Conservation (phyloP, 2,888 invertebrate species). For the Stenchaetothrips biformis region DNA sequence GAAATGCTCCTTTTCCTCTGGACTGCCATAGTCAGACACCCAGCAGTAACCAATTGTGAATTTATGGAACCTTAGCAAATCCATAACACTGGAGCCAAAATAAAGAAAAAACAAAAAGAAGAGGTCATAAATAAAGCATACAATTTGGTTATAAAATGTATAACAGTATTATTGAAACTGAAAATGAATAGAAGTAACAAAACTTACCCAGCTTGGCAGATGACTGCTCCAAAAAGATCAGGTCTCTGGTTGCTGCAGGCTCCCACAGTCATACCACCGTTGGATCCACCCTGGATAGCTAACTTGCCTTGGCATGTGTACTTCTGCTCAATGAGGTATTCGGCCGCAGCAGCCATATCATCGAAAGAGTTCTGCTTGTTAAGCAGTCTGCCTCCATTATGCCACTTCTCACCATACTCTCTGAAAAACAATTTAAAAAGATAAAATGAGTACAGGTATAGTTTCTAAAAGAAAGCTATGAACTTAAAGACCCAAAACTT, state of each 20-base stretch:
- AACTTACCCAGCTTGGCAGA: conserved; percentile 88
- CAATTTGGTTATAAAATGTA: not conserved
- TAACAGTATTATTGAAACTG: not conserved
- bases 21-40: conserved; percentile 92
- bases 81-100: conserved; percentile 70
- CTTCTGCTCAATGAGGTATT: conserved; percentile 74
- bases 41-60: conserved; percentile 97
- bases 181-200: conserved; percentile 19
- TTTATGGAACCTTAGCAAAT: conserved; percentile 96
- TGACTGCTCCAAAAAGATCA: conserved; percentile 85
- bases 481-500: conserved; percentile 28
- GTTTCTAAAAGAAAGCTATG: conserved; percentile 21
- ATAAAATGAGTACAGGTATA: not conserved
- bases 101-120: conserved; percentile 29
- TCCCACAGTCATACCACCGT: conserved; percentile 93
- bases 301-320: conserved; percentile 72
- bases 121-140: conserved; percentile 24
- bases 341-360: conserved; percentile 90
- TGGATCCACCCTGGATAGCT: conserved; percentile 91
- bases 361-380: conserved; percentile 98
- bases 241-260: conserved; percentile 94
- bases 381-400: conserved; percentile 80
- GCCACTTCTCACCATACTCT: conserved; percentile 97
- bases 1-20: conserved; percentile 82
- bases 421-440: conserved; percentile 49